Conservation (phyloP, 2,888 invertebrate genomes). For the Iselma pallidipennis region DNA sequence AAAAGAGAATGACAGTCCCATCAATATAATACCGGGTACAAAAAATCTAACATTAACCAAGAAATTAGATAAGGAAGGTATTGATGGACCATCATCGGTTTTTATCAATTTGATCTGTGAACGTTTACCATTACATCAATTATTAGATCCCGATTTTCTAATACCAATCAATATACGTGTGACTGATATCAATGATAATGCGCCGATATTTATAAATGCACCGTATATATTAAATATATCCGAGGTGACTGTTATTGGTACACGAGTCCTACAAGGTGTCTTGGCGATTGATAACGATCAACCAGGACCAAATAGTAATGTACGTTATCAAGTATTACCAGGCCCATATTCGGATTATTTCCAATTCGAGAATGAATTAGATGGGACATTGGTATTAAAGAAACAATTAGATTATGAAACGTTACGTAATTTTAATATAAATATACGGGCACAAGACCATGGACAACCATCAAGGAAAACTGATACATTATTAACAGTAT, state of each 20-base stretch:
- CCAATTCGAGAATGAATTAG: conserved; percentile 82
- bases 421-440: conserved; percentile 75
- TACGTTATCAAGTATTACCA: conserved; percentile 79
- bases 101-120: conserved; percentile 87
- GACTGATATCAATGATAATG: conserved; percentile 90
- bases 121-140: conserved; percentile 64
- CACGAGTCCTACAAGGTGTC: conserved; percentile 70
- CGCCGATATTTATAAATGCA: conserved; percentile 79
- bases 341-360: conserved; percentile 82
- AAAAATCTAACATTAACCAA: conserved; percentile 80
- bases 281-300: conserved; percentile 84
- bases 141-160: conserved; percentile 67
- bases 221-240: conserved; percentile 83
- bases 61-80: conserved; percentile 82
- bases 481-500: conserved; percentile 75
- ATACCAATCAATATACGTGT: conserved; percentile 84
- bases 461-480: conserved; percentile 78
- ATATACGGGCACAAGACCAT: conserved; percentile 76
- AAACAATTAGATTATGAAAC: conserved; percentile 84
- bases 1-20: conserved; percentile 79
- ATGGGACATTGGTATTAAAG: conserved; percentile 78
- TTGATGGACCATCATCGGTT: conserved; percentile 80
- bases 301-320: conserved; percentile 84
- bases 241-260: conserved; percentile 74
- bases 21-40: conserved; percentile 74